These are phyloP conservation scores for Bicyclus anynana DNA, from an alignment of 1,140 invertebrate genomes.

Conservation along the genomic window DNA sequence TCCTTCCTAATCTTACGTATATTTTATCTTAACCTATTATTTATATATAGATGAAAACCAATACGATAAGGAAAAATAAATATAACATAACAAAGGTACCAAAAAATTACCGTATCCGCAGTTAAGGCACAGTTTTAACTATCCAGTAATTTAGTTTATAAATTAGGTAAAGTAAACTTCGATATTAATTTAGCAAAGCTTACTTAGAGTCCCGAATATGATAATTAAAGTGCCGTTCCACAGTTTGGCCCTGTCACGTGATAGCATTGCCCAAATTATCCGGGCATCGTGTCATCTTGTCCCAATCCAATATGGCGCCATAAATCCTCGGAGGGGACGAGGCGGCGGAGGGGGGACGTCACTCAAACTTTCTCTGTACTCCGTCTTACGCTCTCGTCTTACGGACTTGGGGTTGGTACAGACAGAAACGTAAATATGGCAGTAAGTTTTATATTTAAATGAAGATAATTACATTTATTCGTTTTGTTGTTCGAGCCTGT, in stretches of 20 bases:
- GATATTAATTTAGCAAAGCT: slow-evolving; percentile 18
- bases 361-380: slow-evolving; percentile 76
- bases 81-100: too few relatives aligned
- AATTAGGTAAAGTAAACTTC: slow-evolving; percentile 1
- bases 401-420: slow-evolving; percentile 64
- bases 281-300: slow-evolving; percentile 76
- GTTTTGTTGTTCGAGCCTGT: too few relatives aligned
- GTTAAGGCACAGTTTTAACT: not conserved
- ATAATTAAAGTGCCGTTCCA: slow-evolving; percentile 75
- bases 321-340: slow-evolving; percentile 66
- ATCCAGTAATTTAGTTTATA: not conserved
- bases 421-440: slow-evolving; percentile 32
- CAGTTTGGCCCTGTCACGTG: slow-evolving; percentile 66
- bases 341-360: slow-evolving; percentile 66
- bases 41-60: too few relatives aligned
- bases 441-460: not conserved
- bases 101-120: not conserved
- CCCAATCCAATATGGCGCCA: slow-evolving; percentile 77
- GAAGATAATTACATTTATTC: not conserved
- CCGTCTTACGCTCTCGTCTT: slow-evolving; percentile 68
- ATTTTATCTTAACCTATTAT: too few relatives aligned
- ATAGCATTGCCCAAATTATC: slow-evolving; percentile 76
- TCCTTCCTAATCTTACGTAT: too few relatives aligned
- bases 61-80: too few relatives aligned
- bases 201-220: slow-evolving; percentile 49